Evolutionary conservation across 1,140 invertebrate species (phyloP).

Genomic region (Cydia fagiglandana): DNA sequence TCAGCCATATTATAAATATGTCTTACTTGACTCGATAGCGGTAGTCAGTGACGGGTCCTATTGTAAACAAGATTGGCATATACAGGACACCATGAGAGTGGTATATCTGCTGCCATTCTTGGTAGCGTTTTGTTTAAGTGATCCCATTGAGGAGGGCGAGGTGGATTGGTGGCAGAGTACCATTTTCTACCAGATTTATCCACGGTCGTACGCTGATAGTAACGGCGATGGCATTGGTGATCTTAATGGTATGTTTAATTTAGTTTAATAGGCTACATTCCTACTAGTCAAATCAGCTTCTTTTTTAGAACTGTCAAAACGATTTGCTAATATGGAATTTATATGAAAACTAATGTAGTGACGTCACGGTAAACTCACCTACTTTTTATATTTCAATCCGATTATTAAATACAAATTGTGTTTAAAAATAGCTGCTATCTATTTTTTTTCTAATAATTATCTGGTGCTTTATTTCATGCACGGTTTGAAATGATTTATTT

Average conservation of each 20-base stretch:
- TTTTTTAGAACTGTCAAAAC: too few species aligned
- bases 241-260: constrained; percentile 80
- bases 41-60: not conserved
- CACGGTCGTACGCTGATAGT: constrained; percentile 86
- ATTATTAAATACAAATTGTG: too few species aligned
- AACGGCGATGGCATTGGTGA: constrained; percentile 88
- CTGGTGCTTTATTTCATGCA: too few species aligned
- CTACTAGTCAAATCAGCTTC: too few species aligned
- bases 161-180: constrained; percentile 87
- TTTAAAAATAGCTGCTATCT: too few species aligned
- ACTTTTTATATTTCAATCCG: too few species aligned
- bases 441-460: too few species aligned
- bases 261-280: too few species aligned
- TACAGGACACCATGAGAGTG: constrained; percentile 45
- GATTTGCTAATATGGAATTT: too few species aligned
- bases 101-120: constrained; percentile 48
- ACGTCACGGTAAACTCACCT: too few species aligned
- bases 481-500: too few species aligned
- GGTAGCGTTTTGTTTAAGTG: constrained; percentile 43
- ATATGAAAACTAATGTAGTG: too few species aligned
- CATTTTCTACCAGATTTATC: constrained; percentile 89
- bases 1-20: constrained; percentile 12
- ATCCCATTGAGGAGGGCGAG: constrained; percentile 47
- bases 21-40: not conserved
- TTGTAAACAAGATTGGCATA: constrained; percentile 9